A percentile compares a stretch with the other conserved stretches of the same genome.
These are phyloP conservation scores for Dufourea novaeangliae DNA, from an alignment of 1,140 invertebrate species.

Conservation along the genomic window DNA sequence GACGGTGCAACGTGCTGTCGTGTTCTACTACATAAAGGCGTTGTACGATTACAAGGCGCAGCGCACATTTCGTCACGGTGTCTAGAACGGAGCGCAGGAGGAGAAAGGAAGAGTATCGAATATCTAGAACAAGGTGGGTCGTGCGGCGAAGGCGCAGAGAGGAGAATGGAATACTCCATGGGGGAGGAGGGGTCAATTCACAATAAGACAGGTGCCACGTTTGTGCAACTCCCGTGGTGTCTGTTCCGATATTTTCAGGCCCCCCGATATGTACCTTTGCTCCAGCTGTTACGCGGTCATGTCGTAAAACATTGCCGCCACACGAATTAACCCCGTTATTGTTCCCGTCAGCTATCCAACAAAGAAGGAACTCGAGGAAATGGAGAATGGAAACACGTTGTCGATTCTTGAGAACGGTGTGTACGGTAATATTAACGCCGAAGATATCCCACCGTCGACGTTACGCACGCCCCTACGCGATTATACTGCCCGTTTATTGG, in stretches of 20 bases:
- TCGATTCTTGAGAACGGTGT: background rate
- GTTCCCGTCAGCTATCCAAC: background rate
- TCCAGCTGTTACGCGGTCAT: slow-evolving; percentile 27
- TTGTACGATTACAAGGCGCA: slow-evolving; percentile 24
- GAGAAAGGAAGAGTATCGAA: slow-evolving; percentile 56
- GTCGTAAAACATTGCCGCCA: slow-evolving; percentile 41
- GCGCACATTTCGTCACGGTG: slow-evolving; percentile 58
- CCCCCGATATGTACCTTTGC: slow-evolving; percentile 44
- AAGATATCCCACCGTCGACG: background rate
- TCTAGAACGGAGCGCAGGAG: slow-evolving; percentile 35
- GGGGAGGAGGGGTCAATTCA: slow-evolving; percentile 44
- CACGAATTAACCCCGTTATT: slow-evolving; percentile 48
- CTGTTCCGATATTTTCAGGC: slow-evolving; percentile 1
- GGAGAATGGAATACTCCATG: slow-evolving; percentile 49
- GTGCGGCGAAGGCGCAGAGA: slow-evolving; percentile 18
- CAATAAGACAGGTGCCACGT: slow-evolving; percentile 56
- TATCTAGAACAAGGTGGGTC: slow-evolving; percentile 56
- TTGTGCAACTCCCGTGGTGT: slow-evolving; percentile 25
- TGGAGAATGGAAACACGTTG: background rate
- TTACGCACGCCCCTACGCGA: background rate
- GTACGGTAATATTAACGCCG: background rate
- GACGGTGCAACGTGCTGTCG: background rate
- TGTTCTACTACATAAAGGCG: slow-evolving; percentile 7
- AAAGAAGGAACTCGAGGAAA: slow-evolving; percentile 35
- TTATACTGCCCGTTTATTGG: slow-evolving; percentile 11